A percentile compares a stretch with the other conserved stretches of the same genome.
Conservation (phyloP, 2,888 invertebrate genomes). For the Prosopocoilus inquinatus region DNA sequence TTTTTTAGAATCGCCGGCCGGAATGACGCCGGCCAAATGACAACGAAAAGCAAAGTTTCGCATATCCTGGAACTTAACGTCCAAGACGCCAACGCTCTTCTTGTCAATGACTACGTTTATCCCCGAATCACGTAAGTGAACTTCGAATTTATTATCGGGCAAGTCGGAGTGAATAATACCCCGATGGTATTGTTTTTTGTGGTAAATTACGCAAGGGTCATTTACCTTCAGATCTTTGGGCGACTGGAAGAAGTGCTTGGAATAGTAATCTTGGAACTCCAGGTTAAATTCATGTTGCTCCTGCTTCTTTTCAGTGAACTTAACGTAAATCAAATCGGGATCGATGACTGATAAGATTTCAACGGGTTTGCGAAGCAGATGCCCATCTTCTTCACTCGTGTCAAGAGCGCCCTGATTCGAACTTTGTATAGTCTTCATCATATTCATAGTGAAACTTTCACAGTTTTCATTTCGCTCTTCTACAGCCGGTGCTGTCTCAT, state of each 20-base stretch:
- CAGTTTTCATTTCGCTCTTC: slow-evolving; percentile 7
- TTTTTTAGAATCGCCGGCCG: slow-evolving; percentile 61
- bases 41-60: slow-evolving; percentile 64
- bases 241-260: slow-evolving; percentile 26
- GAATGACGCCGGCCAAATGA: slow-evolving; percentile 66
- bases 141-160: slow-evolving; percentile 47
- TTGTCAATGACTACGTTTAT: slow-evolving; percentile 52
- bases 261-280: slow-evolving; percentile 54
- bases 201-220: slow-evolving; percentile 52
- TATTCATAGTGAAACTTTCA: slow-evolving; percentile 19
- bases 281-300: slow-evolving; percentile 45
- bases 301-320: slow-evolving; percentile 11
- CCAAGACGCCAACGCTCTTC: slow-evolving; percentile 54
- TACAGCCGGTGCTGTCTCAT: slow-evolving; percentile 19
- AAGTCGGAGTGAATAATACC: slow-evolving; percentile 54
- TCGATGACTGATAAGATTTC: slow-evolving; percentile 36
- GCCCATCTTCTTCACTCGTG: slow-evolving; percentile 12
- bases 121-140: slow-evolving; percentile 69
- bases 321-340: slow-evolving; percentile 39
- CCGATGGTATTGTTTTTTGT: slow-evolving; percentile 65
- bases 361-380: slow-evolving; percentile 29
- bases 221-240: slow-evolving; percentile 53
- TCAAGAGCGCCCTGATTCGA: background rate
- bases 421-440: slow-evolving; percentile 25
- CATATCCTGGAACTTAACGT: slow-evolving; percentile 52